Evolutionary conservation across 2,113 vertebrate genomes (phyloP), one percentile per base, ranked within the genome.

Genomic region (Acanthochromis polyacanthus): DNA sequence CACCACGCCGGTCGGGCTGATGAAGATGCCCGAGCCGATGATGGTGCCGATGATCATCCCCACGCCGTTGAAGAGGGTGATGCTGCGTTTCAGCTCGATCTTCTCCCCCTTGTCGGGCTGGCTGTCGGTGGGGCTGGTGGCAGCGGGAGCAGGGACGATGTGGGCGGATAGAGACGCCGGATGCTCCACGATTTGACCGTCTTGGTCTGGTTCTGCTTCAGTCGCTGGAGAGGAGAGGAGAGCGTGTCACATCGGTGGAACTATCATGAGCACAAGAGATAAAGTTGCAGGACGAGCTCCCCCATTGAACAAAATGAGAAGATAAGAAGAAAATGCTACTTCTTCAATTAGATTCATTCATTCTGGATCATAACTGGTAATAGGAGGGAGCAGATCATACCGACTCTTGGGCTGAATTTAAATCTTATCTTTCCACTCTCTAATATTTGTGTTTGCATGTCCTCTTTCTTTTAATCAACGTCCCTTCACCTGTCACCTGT

Each of bases 11-110:
- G 93, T 93, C 1, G 94, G 94, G 9, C 92, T 89, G 72, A 95
- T 88, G 12, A 95, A 95, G 57, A 95, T 95, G 32, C 94, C 94
- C 0, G 94, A 95, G 75, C 94, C 94, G 11, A 95, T 94, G 87
- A 95, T 94, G 82, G 93, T 95, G 74, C 94, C 94, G 3, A 95
- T 94, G 77, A 95, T 95, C 92, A 95, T 94, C 10, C 91, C 93
- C 40, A 95, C 90, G 0, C 93, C 94, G 1, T 94, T 95, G 84
- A 94, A 88, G 57, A 95, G 91, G 17, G 94, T 95, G 89, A 95
- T 94, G 89, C 91, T 94, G 67, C 93, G 89, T 62, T 94, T 94
- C 10, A 95, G 93, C 67, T 75, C 84, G 0, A 95, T 87, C 75
- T 93, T 94, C 36, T 84, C 83, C 48, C 51, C 72, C 46, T 91